Evolutionary conservation across 2,888 invertebrate genomes (phyloP), one percentile per base, ranked within the genome.

Genomic region (Chelonus formosanus): DNA sequence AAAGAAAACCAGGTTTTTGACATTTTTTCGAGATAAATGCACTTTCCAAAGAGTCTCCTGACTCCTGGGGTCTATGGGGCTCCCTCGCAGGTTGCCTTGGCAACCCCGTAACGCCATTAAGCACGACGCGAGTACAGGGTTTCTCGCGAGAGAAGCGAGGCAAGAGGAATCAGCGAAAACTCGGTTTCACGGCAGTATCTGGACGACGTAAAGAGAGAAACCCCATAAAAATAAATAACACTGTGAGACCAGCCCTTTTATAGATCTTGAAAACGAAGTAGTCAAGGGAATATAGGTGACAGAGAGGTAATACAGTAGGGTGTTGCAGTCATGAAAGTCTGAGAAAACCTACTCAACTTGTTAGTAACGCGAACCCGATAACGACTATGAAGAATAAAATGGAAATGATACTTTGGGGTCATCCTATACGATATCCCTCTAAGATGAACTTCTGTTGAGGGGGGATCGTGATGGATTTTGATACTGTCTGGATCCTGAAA

Each of bases 21-120:
- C 82, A 82, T 83, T 83, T 83, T 81, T 82, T 79, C 80, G 82
- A 80, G 78, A 84, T 84, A 84, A 83, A 84, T 84, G 83, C 80
- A 80, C 80, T 84, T 83, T 83, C 79, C 74, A 69, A 68, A 68
- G 74, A 75, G 73, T 73, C 72, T 75, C 76, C 70, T 69, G 70
- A 69, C 71, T 71, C 73, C 69, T 67, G 71, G 70, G 73, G 69
- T 63, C 58, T 44, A 67, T 58, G 67, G 62, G 62, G 62, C 56
- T 63, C 47, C 40, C 56, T 61, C 61, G 60, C 64, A 50, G 67
- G 83, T 83, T 70, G 71, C 75, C 79, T 80, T 79, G 78, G 83
- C 78, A 80, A 83, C 84, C 79, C 83, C 82, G 81, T 82, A 79
- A 82, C 81, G 80, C 82, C 81, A 83, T 83, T 82, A 83, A 82